Percentiles rank a stretch among this genome's conserved stretches.
These are phyloP conservation scores for Prenolepis imparis DNA, from an alignment of 2,888 invertebrate species.

Conservation along the genomic window DNA sequence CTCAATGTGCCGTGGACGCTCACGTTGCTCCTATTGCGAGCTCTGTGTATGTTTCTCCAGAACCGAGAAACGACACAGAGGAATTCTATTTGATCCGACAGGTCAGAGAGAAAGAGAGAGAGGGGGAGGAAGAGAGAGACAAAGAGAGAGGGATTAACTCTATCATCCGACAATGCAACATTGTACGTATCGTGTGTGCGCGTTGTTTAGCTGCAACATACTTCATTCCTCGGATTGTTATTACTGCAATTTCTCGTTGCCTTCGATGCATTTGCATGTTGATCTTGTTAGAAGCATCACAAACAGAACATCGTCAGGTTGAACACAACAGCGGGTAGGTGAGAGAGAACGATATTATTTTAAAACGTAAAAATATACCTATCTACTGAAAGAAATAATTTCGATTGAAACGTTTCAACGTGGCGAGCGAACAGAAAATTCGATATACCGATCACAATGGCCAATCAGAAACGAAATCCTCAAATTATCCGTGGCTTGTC, in stretches of 20 bases:
- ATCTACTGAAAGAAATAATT: not conserved
- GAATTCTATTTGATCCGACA: slow-evolving; percentile 71
- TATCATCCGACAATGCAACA: slow-evolving; percentile 77
- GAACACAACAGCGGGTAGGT: not conserved
- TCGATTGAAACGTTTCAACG: not conserved
- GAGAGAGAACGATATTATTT: slow-evolving; percentile 1
- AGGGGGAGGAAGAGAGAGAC: slow-evolving; percentile 57
- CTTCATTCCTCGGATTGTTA: slow-evolving; percentile 21
- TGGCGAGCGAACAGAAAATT: slow-evolving; percentile 52
- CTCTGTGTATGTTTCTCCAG: slow-evolving; percentile 7
- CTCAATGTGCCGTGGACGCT: slow-evolving; percentile 8
- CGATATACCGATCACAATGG: slow-evolving; percentile 71
- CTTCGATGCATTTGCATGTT: not conserved
- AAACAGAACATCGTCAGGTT: not conserved
- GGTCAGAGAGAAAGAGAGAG: slow-evolving; percentile 40
- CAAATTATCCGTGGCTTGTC: slow-evolving; percentile 74
- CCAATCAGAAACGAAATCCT: slow-evolving; percentile 72
- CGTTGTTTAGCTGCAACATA: slow-evolving; percentile 53
- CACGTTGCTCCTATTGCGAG: slow-evolving; percentile 38
- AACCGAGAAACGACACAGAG: slow-evolving; percentile 63
- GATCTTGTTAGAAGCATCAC: slow-evolving; percentile 8
- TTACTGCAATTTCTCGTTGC: slow-evolving; percentile 6
- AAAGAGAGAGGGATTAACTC: slow-evolving; percentile 71
- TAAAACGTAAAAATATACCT: slow-evolving; percentile 14
- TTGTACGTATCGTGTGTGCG: slow-evolving; percentile 61